Evolutionary conservation across 2,888 invertebrate genomes (phyloP).

Genomic region (Himalopsyche tibetana): DNA sequence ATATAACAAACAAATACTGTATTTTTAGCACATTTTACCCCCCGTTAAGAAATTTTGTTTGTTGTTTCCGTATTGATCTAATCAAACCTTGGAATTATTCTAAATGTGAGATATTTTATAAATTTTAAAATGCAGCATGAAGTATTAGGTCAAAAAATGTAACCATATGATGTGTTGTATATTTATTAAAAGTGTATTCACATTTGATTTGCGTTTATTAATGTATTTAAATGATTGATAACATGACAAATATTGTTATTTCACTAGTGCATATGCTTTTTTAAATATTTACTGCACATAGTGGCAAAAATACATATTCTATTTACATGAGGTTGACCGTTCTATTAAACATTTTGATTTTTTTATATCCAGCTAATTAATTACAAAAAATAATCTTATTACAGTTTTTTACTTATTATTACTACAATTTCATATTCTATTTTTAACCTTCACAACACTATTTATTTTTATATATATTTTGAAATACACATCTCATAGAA

Average conservation of each 20-base stretch:
- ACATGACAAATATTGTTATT: background rate
- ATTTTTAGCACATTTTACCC: conserved; percentile 48
- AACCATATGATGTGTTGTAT: conserved; percentile 54
- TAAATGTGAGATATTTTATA: background rate
- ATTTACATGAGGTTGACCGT: no score
- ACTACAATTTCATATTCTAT: no score
- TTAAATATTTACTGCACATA: background rate
- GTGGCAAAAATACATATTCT: no score
- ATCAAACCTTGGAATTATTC: conserved; percentile 23
- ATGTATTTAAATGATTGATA: conserved; percentile 22
- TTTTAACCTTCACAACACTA: no score
- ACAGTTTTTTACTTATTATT: no score
- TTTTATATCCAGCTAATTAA: no score
- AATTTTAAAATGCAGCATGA: conserved; percentile 19
- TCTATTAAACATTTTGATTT: no score
- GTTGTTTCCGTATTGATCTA: conserved; percentile 6
- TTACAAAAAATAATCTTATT: no score
- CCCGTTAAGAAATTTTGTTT: conserved; percentile 34
- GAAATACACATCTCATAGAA: no score
- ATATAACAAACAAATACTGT: conserved; percentile 48
- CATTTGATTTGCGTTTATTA: background rate
- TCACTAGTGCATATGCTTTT: background rate
- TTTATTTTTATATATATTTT: no score
- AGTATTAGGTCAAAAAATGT: conserved; percentile 53
- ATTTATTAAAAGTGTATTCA: conserved; percentile 19